Conservation (phyloP, 2,113 vertebrate genomes). For the Lagopus leucura region DNA sequence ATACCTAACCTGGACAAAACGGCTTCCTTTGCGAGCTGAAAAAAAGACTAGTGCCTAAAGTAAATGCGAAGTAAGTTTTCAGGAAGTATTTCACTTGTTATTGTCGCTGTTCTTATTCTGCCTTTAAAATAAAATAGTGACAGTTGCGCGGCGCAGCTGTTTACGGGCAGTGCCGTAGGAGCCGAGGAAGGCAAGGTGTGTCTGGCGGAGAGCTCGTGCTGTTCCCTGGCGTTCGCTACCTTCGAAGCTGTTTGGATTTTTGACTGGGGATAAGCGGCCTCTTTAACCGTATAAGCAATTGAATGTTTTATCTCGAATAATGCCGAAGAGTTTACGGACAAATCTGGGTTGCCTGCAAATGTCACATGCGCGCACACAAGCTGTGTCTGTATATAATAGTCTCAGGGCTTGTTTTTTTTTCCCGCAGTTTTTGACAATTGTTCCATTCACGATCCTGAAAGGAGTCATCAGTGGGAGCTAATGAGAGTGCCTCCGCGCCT, state of each 20-base stretch:
- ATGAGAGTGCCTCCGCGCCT: conserved; percentile 44
- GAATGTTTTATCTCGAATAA: conserved; percentile 51
- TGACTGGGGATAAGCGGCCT: not conserved
- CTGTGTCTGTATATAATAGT: conserved; percentile 51
- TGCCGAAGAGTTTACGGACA: conserved; percentile 60
- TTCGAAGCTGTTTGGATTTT: conserved; percentile 37
- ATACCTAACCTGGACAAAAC: conserved; percentile 88
- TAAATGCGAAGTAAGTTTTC: conserved; percentile 85
- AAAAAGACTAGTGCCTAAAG: conserved; percentile 78
- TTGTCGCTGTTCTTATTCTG: conserved; percentile 40
- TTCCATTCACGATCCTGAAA: conserved; percentile 69
- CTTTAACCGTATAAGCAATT: conserved; percentile 22
- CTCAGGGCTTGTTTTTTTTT: conserved; percentile 56
- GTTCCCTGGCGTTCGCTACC: conserved; percentile 32
- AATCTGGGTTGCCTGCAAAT: conserved; percentile 72
- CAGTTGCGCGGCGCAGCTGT: conserved; percentile 46
- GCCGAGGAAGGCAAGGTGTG: conserved; percentile 53
- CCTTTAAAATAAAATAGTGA: conserved; percentile 67
- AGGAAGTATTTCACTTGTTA: conserved; percentile 71
- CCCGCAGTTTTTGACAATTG: conserved; percentile 70
- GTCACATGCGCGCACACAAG: conserved; percentile 57
- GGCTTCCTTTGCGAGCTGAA: conserved; percentile 82
- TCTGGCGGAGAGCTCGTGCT: conserved; percentile 38
- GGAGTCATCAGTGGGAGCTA: conserved; percentile 61
- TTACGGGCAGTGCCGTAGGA: conserved; percentile 58